Conservation (phyloP, 2,797 vertebrate species). For the Poecilia wingei region DNA sequence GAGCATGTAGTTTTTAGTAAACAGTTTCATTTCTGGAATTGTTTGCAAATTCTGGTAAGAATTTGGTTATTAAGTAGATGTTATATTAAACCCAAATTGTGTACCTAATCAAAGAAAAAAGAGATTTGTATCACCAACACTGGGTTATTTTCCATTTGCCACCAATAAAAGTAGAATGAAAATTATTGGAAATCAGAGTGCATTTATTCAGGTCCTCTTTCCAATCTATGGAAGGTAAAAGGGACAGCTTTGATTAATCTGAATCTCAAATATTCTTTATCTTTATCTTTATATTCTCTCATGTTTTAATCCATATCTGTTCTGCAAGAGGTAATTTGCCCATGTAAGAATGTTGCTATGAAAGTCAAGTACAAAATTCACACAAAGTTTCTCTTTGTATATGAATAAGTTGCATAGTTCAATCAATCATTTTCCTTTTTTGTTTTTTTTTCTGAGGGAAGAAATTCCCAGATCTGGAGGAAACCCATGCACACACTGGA, state of each 20-base stretch:
- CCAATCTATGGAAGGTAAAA: neutral
- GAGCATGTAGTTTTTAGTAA: neutral
- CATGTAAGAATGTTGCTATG: neutral
- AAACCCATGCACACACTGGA: neutral
- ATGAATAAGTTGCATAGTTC: neutral
- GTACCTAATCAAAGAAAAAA: neutral
- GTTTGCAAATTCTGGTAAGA: neutral
- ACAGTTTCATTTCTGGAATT: neutral
- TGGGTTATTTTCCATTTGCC: neutral
- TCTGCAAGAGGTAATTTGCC: neutral
- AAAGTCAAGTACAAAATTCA: neutral
- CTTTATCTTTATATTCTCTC: neutral
- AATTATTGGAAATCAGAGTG: neutral
- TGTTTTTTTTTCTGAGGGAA: neutral
- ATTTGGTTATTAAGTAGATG: no score
- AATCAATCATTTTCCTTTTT: neutral
- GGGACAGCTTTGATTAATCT: neutral
- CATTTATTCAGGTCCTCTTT: neutral
- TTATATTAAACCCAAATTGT: neutral
- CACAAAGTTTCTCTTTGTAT: neutral
- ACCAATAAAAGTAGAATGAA: neutral
- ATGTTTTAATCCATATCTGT: neutral
- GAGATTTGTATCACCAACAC: neutral
- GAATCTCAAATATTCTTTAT: neutral
- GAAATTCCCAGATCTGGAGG: neutral